Conservation (phyloP, 2,888 invertebrate genomes). For the Deroplatys truncata region DNA sequence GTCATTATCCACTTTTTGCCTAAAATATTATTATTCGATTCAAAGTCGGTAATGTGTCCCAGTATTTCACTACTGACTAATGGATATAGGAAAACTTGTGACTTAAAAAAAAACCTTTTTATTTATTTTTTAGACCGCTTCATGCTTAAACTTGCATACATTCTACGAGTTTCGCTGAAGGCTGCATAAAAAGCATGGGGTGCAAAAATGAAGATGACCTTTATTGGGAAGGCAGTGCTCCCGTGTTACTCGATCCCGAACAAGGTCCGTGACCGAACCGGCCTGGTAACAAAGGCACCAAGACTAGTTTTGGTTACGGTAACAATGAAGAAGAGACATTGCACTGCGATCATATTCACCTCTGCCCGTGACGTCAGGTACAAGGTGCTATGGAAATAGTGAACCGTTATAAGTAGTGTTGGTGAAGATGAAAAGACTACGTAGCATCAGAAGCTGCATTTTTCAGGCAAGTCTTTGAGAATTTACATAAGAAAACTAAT, state of each 20-base stretch:
- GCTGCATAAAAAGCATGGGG: no score
- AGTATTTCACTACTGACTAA: no score
- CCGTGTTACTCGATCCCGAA: neutral
- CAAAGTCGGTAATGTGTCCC: no score
- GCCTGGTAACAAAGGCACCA: neutral
- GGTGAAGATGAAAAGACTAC: neutral
- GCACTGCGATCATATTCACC: neutral
- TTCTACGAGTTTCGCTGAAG: no score
- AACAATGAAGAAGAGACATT: neutral
- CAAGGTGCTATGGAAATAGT: neutral
- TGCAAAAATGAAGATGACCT: neutral
- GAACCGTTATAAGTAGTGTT: neutral
- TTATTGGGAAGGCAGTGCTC: neutral
- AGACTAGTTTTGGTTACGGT: neutral
- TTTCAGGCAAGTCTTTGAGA: neutral
- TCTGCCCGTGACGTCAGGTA: neutral
- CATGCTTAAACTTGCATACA: no score
- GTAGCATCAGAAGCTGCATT: neutral
- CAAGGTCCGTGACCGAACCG: neutral
- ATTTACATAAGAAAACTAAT: no score
- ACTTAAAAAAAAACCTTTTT: no score
- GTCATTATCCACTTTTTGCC: no score
- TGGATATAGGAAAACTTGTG: no score
- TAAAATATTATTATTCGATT: no score
- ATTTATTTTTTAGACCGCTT: no score